A percentile compares a stretch with the other conserved stretches of the same genome.
Conservation (phyloP, 2,797 vertebrate genomes). For the Heliangelus exortis region DNA sequence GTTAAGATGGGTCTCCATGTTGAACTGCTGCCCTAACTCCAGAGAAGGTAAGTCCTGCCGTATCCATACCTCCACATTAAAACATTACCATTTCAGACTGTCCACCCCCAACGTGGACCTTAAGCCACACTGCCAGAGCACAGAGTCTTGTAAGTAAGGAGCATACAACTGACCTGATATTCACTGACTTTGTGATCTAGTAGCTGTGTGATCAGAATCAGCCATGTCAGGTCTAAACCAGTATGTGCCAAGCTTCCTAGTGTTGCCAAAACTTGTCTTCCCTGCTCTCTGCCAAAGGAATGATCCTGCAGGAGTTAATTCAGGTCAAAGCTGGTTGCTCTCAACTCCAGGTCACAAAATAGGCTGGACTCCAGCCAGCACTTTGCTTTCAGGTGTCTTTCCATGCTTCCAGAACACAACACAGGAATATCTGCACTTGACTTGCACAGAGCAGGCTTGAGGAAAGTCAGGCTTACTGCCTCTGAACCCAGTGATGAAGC, state of each 20-base stretch:
- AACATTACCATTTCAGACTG: neutral
- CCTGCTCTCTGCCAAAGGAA: neutral
- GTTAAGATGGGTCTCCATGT: fast-evolving
- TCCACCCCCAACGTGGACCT: neutral
- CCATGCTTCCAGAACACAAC: neutral
- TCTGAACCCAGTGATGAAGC: fast-evolving
- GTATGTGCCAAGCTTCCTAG: neutral
- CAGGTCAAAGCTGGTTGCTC: neutral
- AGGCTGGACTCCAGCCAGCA: neutral
- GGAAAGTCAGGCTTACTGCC: neutral
- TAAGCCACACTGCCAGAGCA: neutral
- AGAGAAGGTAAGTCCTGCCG: neutral
- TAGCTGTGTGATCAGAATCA: neutral
- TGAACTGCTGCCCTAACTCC: neutral
- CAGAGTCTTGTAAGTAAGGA: neutral
- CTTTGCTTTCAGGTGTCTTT: neutral
- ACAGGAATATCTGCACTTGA: neutral
- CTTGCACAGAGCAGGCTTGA: neutral
- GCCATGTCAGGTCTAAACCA: neutral
- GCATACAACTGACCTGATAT: neutral
- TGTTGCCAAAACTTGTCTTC: neutral
- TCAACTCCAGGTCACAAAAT: neutral
- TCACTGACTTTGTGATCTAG: neutral
- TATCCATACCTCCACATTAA: neutral
- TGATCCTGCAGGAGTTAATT: neutral